A percentile compares a stretch with the other conserved stretches of the same genome.
These are phyloP conservation scores for Chlorops oryzae DNA, from an alignment of 1,140 invertebrate species.

Conservation along the genomic window DNA sequence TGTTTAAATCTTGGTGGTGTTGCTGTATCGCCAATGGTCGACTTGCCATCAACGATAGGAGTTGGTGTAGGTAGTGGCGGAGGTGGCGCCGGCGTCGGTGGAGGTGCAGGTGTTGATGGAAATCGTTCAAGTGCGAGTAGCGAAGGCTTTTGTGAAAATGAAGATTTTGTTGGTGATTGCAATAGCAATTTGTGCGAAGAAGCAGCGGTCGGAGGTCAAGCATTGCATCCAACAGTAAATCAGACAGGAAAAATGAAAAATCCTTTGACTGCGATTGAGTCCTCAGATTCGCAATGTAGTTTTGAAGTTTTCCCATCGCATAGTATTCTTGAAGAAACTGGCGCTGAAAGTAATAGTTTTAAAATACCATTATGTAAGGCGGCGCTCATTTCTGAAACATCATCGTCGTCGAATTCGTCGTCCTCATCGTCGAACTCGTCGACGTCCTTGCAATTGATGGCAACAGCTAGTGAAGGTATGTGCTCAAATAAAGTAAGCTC, in stretches of 20 bases:
- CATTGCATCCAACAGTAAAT: conserved; percentile 19
- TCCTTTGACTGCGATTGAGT: neutral
- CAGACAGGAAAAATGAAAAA: conserved; percentile 5
- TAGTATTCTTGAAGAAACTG: conserved; percentile 17
- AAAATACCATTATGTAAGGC: conserved; percentile 15
- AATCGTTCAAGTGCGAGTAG: conserved; percentile 89
- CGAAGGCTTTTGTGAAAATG: conserved; percentile 93
- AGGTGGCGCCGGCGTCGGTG: neutral
- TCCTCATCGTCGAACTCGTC: conserved; percentile 38
- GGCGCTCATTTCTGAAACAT: conserved; percentile 6
- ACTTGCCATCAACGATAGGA: too few species aligned
- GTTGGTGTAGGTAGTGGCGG: neutral
- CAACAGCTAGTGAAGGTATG: conserved; percentile 15
- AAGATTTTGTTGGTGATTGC: conserved; percentile 59
- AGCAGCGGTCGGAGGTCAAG: conserved; percentile 14
- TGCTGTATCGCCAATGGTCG: too few species aligned
- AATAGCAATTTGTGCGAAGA: conserved; percentile 38
- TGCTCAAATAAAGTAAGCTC: conserved; percentile 11
- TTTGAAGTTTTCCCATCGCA: conserved; percentile 29
- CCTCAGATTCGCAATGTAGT: conserved; percentile 36
- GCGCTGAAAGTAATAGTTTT: conserved; percentile 11
- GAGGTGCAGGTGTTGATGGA: conserved; percentile 54
- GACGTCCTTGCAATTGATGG: conserved; percentile 37
- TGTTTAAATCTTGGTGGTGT: conserved; percentile 11
- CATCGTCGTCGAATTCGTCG: conserved; percentile 31